Evolutionary conservation across 2,797 vertebrate species (phyloP), one percentile per base, ranked within the genome.

Genomic region (Labeo calbasu): DNA sequence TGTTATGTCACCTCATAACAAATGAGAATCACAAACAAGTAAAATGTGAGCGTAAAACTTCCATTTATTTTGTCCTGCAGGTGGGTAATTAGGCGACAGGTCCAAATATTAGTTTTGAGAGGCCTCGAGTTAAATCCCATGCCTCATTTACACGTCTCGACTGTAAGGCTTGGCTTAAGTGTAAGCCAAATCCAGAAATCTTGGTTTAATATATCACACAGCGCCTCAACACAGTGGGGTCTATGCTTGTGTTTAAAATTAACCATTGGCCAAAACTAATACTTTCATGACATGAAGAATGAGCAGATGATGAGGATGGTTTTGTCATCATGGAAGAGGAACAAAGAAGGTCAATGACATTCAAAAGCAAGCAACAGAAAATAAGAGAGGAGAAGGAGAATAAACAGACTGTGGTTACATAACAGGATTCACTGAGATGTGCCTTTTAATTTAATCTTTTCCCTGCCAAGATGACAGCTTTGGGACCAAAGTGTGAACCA

Each of bases 71-170:
- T 83, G 28, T 69, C 63, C 28, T 65, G 21, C 53, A 59, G 46
- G 28, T 65, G 75, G 25, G 51, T 70, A 87, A 83, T 83, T 76
- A 50, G 72, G 83, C 78, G 19, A 28, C 21, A 53, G 55, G 14
- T 50, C 61, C 76, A 87, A 87, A 87, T 87, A 83, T 87, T 83
- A 69, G 79, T 79, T 68, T 77, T 82, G 25, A 85, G 23, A 72
- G 32, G 51, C 71, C 43, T 23, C 14, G 13, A 77, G 70, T 73
- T 76, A 70, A 66, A 77, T 63, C 19, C 28, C 43, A 76, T 36
- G 77, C 36, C 36, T 70, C 80, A 82, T 82, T 75, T 83, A 40
- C 25, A 82, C 2, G 19, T 78, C 66, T 72, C 17, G 14, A 63
- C 63, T 19, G 13, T 65, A 71, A 59, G 51, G 61, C 28, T 75